phyloP scores from a whole-genome alignment of 2,888 invertebrate genomes.

The Callinectes sapidus region DNA sequence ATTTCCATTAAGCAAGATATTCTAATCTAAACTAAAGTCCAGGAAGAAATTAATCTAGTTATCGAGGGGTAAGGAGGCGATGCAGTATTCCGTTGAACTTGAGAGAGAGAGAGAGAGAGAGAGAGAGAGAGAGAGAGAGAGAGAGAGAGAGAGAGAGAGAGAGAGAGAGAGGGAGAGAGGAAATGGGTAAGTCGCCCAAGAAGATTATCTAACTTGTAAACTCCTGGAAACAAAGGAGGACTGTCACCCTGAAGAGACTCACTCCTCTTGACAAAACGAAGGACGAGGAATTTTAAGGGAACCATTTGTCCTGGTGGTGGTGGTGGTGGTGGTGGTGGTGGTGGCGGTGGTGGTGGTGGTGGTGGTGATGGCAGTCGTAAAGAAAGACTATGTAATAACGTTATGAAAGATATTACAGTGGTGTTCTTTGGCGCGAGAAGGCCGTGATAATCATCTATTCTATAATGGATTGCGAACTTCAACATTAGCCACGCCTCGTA shows the following conservation, averaged over 20 bases:
- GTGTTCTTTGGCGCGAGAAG: not conserved
- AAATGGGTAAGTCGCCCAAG: not conserved
- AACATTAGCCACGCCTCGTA: conserved; percentile 23
- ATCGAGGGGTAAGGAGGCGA: not conserved
- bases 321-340: no score
- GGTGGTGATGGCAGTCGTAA: no score
- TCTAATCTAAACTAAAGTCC: no score
- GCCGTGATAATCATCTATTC: not conserved
- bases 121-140: not conserved
- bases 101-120: not conserved
- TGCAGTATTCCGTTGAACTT: not conserved
- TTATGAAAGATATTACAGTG: not conserved
- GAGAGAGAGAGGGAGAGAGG: not conserved
- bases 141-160: not conserved
- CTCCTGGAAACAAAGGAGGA: not conserved
- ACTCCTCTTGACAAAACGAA: not conserved
- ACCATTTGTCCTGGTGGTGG: not conserved
- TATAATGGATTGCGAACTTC: conserved; percentile 27
- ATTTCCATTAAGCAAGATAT: no score
- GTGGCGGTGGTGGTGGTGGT: no score
- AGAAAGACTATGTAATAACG: not conserved
- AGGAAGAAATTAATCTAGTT: not conserved
- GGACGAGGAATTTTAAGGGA: not conserved
- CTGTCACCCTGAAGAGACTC: not conserved
- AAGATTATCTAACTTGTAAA: not conserved